These are phyloP conservation scores for Acleris literana DNA, from an alignment of 2,888 invertebrate species.

Conservation along the genomic window DNA sequence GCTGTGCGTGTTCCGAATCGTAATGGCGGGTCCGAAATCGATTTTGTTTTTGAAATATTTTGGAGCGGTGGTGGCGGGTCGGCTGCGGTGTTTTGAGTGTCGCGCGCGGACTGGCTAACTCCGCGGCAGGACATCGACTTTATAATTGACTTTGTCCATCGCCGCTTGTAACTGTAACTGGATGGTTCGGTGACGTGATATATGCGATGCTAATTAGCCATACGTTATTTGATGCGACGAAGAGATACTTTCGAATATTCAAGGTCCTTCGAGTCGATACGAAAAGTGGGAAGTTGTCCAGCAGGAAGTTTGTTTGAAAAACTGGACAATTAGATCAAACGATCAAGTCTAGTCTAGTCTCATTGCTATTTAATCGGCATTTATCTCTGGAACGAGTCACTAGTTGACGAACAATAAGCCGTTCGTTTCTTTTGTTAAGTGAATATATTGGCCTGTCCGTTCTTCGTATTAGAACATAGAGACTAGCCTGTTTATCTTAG, in stretches of 20 bases:
- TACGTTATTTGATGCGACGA: constrained; percentile 18
- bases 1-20: constrained; percentile 67
- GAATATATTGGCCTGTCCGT: no score
- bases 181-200: constrained; percentile 24
- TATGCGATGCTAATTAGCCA: constrained; percentile 29
- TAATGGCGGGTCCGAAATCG: constrained; percentile 61
- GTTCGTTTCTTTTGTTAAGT: no score
- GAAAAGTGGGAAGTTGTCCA: not conserved
- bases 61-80: constrained; percentile 69
- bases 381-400: no score
- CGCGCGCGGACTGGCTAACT: constrained; percentile 72
- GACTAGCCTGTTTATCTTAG: no score
- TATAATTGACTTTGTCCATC: constrained; percentile 78
- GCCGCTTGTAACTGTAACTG: constrained; percentile 65
- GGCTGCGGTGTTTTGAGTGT: constrained; percentile 74
- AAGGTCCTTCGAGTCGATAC: constrained; percentile 7
- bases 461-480: no score
- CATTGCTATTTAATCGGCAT: no score
- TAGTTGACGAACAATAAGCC: no score
- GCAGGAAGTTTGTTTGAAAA: not conserved
- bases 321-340: no score
- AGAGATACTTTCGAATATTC: constrained; percentile 18
- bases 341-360: no score
- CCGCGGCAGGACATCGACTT: constrained; percentile 79
- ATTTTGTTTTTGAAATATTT: constrained; percentile 65